Base-by-base conservation (phyloP, 2,113 vertebrate species). In the Amblyornis subalaris region DNA sequence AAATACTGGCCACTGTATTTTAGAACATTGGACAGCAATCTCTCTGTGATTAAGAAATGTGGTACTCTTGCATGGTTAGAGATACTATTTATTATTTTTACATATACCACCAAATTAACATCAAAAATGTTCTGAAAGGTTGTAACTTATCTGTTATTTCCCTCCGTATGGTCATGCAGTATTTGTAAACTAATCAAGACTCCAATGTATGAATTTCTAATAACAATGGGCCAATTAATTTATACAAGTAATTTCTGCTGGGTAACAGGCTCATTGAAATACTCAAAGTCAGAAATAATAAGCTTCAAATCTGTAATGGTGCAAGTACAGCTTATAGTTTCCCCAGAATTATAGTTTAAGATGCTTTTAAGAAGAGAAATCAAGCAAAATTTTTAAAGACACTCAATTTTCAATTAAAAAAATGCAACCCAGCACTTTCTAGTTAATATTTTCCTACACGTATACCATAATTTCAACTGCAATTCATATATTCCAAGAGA, bases 201-300 rank as follows among this genome's bases (percentile, higher is more conserved):
- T 67, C 14, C 15, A 28, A 25, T 22, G 12, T 38, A 70, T 19
- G 12, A 60, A 61, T 51, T 65, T 17, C 6, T 47, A 80, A 62
- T 54, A 64, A 60, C 11, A 90, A 69, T 22, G 40, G 44, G 4
- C 26, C 48, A 64, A 77, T 36, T 65, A 60, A 60, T 9, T 65
- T 55, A 23, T 1, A 8, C 14, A 67, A 74, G 7, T 53, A 53
- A 38, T 58, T 78, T 50, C 60, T 53, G 14, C n/a, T 28, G 78
- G 35, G 20, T 45, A 40, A 62, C 0, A 0, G 13, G 6, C 53
- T 92, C n/a, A 85, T 4, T 4, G 6, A 73, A 87, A 84, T 22
- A 89, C 7, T 69, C 12, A 24, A 69, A 80, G 20, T 36, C 12
- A 89, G 36, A 70, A 80, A 53, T n/a, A 77, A 70, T 14, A 51